Evolutionary conservation across 2,113 vertebrate genomes (phyloP).

Genomic region (Rhynchomys soricoides): DNA sequence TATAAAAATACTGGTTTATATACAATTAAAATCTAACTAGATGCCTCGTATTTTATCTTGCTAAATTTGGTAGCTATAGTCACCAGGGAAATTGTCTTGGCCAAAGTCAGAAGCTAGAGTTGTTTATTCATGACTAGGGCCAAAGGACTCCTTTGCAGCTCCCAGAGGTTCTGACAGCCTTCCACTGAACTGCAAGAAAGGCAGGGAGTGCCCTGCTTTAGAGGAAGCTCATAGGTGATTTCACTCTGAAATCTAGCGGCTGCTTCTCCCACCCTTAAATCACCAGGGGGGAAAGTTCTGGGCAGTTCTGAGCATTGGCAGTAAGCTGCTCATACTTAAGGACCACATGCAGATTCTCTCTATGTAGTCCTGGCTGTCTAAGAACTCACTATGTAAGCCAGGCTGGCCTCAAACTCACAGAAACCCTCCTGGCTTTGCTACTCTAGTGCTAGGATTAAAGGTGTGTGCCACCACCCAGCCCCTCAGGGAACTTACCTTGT

Average conservation of each 20-base stretch:
- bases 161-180: background rate
- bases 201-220: background rate
- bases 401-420: background rate
- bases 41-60: background rate
- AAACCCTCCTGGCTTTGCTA: background rate
- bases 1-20: background rate
- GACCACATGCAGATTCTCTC: background rate
- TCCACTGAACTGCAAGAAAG: no score
- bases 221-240: background rate
- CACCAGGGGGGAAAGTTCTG: background rate
- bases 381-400: background rate
- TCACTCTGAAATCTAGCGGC: background rate
- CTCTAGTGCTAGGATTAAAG: background rate
- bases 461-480: accelerated
- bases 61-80: background rate
- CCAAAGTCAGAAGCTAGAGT: background rate
- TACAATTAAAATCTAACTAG: background rate
- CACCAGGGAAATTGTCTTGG: background rate
- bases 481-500: constrained; percentile 69
- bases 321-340: background rate
- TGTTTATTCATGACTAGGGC: background rate
- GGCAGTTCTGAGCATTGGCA: background rate
- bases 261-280: background rate
- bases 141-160: background rate
- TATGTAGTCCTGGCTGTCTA: background rate